Evolutionary conservation across 2,797 vertebrate species (phyloP), one percentile per base, ranked within the genome.

Genomic region (Potorous gilbertii): DNA sequence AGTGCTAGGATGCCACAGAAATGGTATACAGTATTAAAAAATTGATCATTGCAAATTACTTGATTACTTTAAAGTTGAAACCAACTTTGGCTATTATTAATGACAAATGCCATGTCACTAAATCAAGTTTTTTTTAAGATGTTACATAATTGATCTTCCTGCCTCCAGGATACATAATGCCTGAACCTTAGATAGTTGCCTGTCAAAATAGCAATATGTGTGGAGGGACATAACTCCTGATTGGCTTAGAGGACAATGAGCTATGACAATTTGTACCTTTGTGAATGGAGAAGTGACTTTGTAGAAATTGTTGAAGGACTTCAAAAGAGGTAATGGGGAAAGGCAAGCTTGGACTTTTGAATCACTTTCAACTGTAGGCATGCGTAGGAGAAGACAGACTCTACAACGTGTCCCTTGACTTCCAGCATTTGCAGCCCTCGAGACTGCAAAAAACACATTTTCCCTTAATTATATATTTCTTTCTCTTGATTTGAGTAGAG

Each of bases 61-160:
- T 34, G 34, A 74, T 56, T 56, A 6, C 34, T 92, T 95, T 74
- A 91, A 95, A 94, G 94, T 55, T 54, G 27, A 96, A 95, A 57
- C 24, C 93, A 74, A 95, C 29, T 57, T 74, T 54, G 66, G 52
- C n/a, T 74, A 56, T 94, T 54, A 54, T 62, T 55, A 16, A 94
- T 94, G 54, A 28, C 21, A 59, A 54, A 90, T 90, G 54, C 12
- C 1, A 21, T 34, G 13, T 54, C 56, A 31, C 81, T 24, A 50
- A 96, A 94, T 54, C 50, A 54, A 74, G 50, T 1, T 13, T 90
- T 90, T 1, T 16, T 24, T 59, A 54, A 52, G 50, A 96, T 56
- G 81, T 94, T 57, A 92, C 9, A 87, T 57, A 3, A 56, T 52
- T 52, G 21, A 56, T 10, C 52, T 34, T 89, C 52, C 46, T 57